These are phyloP conservation scores for Siniperca knerii DNA, from an alignment of 2,113 vertebrate genomes.

Conservation along the genomic window DNA sequence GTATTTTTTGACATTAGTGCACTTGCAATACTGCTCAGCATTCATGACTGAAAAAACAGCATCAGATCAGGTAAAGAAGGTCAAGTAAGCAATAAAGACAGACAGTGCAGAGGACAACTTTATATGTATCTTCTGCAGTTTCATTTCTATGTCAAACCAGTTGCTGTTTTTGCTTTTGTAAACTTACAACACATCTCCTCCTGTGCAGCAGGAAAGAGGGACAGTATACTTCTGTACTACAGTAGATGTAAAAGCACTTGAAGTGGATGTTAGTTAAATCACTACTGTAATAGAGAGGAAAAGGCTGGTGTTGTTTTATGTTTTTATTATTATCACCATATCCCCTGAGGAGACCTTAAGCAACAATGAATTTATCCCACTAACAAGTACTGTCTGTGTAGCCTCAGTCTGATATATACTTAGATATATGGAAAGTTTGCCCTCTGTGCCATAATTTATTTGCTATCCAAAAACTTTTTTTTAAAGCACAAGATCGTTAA, in stretches of 20 bases:
- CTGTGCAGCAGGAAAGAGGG: background rate
- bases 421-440: background rate
- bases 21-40: background rate
- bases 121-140: slow-evolving; percentile 8
- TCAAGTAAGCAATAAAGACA: background rate
- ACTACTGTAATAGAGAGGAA: slow-evolving; percentile 1
- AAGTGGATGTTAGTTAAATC: background rate
- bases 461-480: background rate
- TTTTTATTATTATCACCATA: background rate
- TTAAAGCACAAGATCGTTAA: background rate
- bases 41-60: background rate
- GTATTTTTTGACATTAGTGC: background rate
- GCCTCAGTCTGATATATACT: background rate
- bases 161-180: slow-evolving; percentile 5
- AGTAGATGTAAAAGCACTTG: background rate
- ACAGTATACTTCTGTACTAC: background rate
- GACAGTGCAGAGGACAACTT: background rate
- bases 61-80: background rate
- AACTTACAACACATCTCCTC: slow-evolving; percentile 5
- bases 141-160: slow-evolving; percentile 1
- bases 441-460: background rate
- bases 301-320: slow-evolving; percentile 27
- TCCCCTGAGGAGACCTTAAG: slow-evolving; percentile 4
- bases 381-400: background rate
- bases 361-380: slow-evolving; percentile 16